Evolutionary conservation across 2,888 invertebrate genomes (phyloP).

Genomic region (Agriotes lineatus): DNA sequence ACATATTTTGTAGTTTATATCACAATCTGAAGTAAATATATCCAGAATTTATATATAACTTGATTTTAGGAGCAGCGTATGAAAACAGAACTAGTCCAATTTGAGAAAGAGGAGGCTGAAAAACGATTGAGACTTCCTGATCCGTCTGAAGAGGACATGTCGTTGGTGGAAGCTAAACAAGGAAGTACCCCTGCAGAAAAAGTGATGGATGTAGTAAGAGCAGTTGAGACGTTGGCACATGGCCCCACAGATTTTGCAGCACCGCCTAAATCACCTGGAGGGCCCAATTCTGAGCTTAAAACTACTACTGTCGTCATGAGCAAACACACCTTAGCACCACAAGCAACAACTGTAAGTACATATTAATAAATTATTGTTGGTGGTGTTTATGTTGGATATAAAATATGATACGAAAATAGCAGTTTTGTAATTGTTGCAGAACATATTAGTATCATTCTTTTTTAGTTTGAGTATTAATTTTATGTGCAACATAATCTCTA

Average conservation of each 20-base stretch:
- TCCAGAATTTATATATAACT: too few species aligned
- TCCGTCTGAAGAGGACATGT: constrained; percentile 59
- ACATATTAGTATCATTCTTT: too few species aligned
- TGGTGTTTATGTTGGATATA: too few species aligned
- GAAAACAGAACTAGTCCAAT: constrained; percentile 80
- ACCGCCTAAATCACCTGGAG: constrained; percentile 82
- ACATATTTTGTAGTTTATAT: too few species aligned
- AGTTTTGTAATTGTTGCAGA: too few species aligned
- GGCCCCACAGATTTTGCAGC: constrained; percentile 69
- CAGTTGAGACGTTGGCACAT: constrained; percentile 85
- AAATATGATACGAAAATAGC: too few species aligned
- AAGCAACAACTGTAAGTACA: constrained; percentile 72
- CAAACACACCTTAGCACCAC: constrained; percentile 88
- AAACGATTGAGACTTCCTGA: constrained; percentile 63
- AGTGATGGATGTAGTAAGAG: constrained; percentile 90
- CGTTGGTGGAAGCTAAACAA: constrained; percentile 73
- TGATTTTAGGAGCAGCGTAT: constrained; percentile 80
- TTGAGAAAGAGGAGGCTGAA: constrained; percentile 78
- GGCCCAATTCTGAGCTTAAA: constrained; percentile 72
- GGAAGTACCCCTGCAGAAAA: constrained; percentile 86
- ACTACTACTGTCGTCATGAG: constrained; percentile 95
- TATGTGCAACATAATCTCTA: too few species aligned
- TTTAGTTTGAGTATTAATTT: too few species aligned
- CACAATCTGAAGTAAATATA: too few species aligned
- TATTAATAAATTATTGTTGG: constrained; percentile 8